These are phyloP conservation scores for Nudaria mundana DNA, from an alignment of 2,888 invertebrate genomes.

Conservation along the genomic window DNA sequence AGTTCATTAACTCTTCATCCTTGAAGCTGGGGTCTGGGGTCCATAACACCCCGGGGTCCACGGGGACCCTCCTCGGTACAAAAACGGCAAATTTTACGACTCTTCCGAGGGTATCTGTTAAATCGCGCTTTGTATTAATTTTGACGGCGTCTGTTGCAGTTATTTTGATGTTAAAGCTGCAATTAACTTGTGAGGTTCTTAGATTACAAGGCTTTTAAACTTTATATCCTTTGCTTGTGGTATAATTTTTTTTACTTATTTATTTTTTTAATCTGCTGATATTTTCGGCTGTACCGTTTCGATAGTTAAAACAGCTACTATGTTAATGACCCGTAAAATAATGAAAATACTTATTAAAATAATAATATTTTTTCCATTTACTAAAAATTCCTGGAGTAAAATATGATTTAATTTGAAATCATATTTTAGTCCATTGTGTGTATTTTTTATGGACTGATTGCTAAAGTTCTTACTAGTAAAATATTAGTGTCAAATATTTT, in stretches of 20 bases:
- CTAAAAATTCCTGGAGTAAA: too few relatives aligned
- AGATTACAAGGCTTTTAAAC: slow-evolving; percentile 23
- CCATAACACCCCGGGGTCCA: slow-evolving; percentile 36
- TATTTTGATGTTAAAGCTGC: slow-evolving; percentile 51
- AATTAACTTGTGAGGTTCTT: slow-evolving; percentile 37
- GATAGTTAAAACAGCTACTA: too few relatives aligned
- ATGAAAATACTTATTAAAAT: too few relatives aligned
- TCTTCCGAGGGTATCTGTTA: slow-evolving; percentile 58
- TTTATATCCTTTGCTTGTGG: slow-evolving; percentile 13
- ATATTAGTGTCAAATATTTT: too few relatives aligned
- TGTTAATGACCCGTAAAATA: too few relatives aligned
- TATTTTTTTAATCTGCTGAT: too few relatives aligned
- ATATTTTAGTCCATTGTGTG: too few relatives aligned
- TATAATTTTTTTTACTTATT: slow-evolving; percentile 28
- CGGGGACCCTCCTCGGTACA: slow-evolving; percentile 40
- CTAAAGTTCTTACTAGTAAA: too few relatives aligned
- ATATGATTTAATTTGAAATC: too few relatives aligned
- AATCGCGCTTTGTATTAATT: slow-evolving; percentile 69
- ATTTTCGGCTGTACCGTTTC: too few relatives aligned
- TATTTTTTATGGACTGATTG: too few relatives aligned
- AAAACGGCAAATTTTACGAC: slow-evolving; percentile 62
- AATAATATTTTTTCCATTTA: too few relatives aligned
- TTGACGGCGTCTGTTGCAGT: slow-evolving; percentile 62
- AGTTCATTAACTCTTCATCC: slow-evolving; percentile 79
- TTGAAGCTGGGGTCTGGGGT: slow-evolving; percentile 41